These are phyloP conservation scores for Atlantisia rogersi DNA, from an alignment of 2,113 vertebrate species.

Conservation along the genomic window DNA sequence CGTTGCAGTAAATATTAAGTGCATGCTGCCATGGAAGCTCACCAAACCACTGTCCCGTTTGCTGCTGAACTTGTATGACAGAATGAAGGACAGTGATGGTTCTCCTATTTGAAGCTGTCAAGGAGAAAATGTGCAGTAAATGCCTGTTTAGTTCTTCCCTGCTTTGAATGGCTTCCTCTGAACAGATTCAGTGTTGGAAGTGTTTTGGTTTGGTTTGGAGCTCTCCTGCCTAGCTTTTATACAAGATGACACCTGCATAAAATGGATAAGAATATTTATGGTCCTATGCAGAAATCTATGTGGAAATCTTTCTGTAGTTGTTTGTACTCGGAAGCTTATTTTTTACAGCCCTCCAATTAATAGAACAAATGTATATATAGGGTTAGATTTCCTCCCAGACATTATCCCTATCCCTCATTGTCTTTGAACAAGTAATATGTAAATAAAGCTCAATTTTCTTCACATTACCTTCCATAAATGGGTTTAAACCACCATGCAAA, in stretches of 20 bases:
- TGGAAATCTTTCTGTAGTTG: neutral
- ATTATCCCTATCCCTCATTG: neutral
- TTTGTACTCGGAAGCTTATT: neutral
- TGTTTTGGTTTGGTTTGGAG: neutral
- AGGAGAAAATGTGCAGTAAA: neutral
- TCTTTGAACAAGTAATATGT: constrained; percentile 19
- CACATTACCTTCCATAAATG: constrained; percentile 46
- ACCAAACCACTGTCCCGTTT: too few relatives aligned
- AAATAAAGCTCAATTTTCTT: constrained; percentile 24
- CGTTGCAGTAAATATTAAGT: too few relatives aligned
- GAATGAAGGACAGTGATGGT: too few relatives aligned
- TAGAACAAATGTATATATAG: neutral
- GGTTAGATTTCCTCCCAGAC: neutral
- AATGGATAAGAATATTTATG: neutral
- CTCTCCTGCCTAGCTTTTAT: neutral
- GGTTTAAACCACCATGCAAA: constrained; percentile 59
- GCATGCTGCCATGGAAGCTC: too few relatives aligned
- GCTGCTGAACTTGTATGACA: too few relatives aligned
- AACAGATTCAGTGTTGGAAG: neutral
- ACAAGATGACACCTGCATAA: neutral
- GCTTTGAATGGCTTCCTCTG: neutral
- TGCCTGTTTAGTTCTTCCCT: neutral
- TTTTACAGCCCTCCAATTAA: neutral
- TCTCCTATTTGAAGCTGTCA: neutral
- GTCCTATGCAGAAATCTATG: neutral